Percentiles rank a stretch among this genome's conserved stretches.
Evolutionary conservation across 2,113 vertebrate genomes (phyloP).

Genomic region (Calidris pygmaea): DNA sequence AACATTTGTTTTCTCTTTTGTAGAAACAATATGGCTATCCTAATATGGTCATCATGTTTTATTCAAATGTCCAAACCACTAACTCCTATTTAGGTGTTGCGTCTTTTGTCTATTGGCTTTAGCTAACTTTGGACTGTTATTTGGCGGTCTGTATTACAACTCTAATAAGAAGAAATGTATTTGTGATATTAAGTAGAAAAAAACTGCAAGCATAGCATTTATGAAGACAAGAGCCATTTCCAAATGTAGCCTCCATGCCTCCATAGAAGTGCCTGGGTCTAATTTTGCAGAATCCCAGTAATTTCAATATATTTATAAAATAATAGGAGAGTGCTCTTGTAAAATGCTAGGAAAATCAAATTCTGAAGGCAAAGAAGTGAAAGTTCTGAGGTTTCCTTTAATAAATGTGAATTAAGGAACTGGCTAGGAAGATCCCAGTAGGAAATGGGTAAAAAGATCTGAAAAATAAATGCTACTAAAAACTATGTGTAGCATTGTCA

Average conservation of each 20-base stretch:
- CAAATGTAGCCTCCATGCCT: neutral
- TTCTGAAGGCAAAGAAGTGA: neutral
- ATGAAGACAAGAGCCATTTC: neutral
- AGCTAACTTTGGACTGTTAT: neutral
- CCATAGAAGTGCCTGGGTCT: neutral
- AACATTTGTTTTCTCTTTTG: neutral
- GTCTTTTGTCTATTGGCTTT: neutral
- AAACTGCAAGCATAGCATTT: accelerated
- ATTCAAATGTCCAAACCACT: neutral
- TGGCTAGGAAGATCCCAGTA: neutral
- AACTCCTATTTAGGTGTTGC: neutral
- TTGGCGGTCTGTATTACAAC: neutral
- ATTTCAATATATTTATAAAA: neutral
- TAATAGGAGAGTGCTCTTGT: neutral
- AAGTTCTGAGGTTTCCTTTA: neutral
- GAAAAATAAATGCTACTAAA: neutral
- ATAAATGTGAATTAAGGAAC: neutral
- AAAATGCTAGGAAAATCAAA: neutral
- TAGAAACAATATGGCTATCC: neutral
- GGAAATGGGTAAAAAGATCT: neutral
- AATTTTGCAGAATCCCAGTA: neutral
- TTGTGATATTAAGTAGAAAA: neutral
- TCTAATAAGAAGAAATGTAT: neutral
- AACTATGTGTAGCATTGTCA: neutral
- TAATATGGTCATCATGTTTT: neutral